These are phyloP conservation scores for Prionace glauca DNA, from an alignment of 2,797 vertebrate genomes.

Conservation along the genomic window DNA sequence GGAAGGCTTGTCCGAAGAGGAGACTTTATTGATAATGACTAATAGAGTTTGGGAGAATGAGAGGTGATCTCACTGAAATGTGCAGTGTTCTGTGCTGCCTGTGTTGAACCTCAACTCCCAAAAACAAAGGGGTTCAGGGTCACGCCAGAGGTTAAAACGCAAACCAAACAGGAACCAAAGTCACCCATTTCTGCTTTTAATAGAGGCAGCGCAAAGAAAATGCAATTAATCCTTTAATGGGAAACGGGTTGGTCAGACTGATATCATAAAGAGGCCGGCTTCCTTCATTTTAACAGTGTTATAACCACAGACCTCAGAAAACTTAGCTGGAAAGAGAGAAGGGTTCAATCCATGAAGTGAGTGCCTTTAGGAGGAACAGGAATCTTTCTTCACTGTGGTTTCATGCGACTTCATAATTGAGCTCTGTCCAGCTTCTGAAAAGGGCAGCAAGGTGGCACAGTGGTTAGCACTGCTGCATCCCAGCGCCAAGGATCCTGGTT, in stretches of 20 bases:
- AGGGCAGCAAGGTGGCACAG: no score
- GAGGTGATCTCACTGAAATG: not conserved
- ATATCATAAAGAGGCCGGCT: not conserved
- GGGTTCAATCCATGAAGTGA: no score
- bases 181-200: not conserved
- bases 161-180: not conserved
- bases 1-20: not conserved
- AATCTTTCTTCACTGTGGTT: no score
- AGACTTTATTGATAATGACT: not conserved
- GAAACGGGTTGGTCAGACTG: not conserved
- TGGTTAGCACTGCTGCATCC: no score
- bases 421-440: no score
- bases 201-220: not conserved
- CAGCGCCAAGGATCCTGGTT: no score
- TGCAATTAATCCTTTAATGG: not conserved
- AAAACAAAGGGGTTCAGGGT: not conserved
- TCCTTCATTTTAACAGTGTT: not conserved
- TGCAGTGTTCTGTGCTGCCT: not conserved
- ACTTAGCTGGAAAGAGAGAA: not conserved
- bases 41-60: not conserved
- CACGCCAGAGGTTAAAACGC: not conserved
- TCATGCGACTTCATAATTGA: no score
- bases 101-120: not conserved
- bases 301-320: not conserved
- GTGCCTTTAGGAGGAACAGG: no score